Evolutionary conservation across 2,888 invertebrate species (phyloP).

Genomic region (Geotrupes spiniger): DNA sequence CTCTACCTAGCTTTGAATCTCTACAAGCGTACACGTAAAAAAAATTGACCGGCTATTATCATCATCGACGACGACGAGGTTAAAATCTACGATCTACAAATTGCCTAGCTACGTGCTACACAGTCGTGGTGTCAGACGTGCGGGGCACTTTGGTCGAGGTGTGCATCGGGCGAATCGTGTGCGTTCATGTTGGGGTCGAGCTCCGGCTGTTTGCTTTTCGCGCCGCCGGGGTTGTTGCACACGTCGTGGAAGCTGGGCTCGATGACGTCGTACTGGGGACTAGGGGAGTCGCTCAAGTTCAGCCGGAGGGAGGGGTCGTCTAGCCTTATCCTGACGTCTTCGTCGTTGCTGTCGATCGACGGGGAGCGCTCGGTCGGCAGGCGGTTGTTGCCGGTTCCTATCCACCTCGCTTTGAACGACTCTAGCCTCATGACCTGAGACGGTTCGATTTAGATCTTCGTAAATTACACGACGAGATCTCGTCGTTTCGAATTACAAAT

Average conservation of each 20-base stretch:
- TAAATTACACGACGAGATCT: too few relatives aligned
- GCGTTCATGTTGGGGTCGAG: constrained; percentile 42
- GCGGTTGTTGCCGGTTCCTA: constrained; percentile 46
- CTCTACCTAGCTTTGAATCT: background rate
- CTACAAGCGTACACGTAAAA: background rate
- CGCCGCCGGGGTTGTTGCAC: constrained; percentile 25
- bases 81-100: constrained; percentile 11
- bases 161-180: constrained; percentile 30
- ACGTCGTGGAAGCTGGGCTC: constrained; percentile 31
- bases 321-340: constrained; percentile 42
- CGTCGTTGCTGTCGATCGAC: constrained; percentile 46
- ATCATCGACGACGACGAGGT: background rate
- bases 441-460: background rate
- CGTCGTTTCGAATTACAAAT: too few relatives aligned
- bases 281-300: constrained; percentile 36
- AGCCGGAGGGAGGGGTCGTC: constrained; percentile 48
- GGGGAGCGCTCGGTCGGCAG: constrained; percentile 41
- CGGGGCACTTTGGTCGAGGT: constrained; percentile 23
- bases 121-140: constrained; percentile 33
- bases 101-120: constrained; percentile 14
- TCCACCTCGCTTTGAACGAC: constrained; percentile 61
- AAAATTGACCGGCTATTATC: too few relatives aligned
- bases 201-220: constrained; percentile 31
- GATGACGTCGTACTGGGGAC: constrained; percentile 35
- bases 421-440: constrained; percentile 72